Evolutionary conservation across 1,140 invertebrate genomes (phyloP), one percentile per base, ranked within the genome.

Genomic region (Armadillidium nasatum): DNA sequence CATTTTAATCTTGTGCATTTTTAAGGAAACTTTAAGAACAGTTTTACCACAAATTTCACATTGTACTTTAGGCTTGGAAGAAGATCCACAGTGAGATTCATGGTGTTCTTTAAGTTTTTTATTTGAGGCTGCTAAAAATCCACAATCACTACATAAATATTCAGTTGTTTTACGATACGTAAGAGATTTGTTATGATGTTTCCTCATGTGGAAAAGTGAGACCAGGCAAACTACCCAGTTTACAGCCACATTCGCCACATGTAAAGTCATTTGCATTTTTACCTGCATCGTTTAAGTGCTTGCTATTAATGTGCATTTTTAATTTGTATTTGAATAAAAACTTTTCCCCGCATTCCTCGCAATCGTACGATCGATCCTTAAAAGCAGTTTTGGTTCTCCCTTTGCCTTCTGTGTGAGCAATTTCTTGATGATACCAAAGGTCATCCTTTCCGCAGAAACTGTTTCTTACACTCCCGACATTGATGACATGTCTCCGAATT

Each of bases 1-100:
- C 80, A 81, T 81, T 43, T 81, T 81, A 11, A 81, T 74, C 74
- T 81, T 81, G 50, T 81, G 80, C 80, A 81, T 81, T 69, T 81
- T 81, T 11, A 81, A 73, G 21, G 80, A 81, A 23, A 81, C 80
- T 73, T 79, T 81, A n/a, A 81, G 72, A 21, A 81, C 80, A 44
- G 80, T 81, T 60, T 81, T 81, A 23, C 80, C 80, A 72, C 80
- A 81, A n/a, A 79, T 77, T 67, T 81, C 80, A 77, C 80, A 81
- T 75, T 81, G 80, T 13, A 81, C 80, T 71, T 78, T 78, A 10
- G 77, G 77, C 54, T 81, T 81, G 44, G 80, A 75, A n/a, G 80
- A 77, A 15, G 77, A 76, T 21, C 80, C 80, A 81, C 80, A 81
- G 23, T 81, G 80, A 10, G 80, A 76, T 44, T 81, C 80, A 73